These are phyloP conservation scores for Clarias batrachus DNA, from an alignment of 2,113 vertebrate genomes.

Conservation along the genomic window DNA sequence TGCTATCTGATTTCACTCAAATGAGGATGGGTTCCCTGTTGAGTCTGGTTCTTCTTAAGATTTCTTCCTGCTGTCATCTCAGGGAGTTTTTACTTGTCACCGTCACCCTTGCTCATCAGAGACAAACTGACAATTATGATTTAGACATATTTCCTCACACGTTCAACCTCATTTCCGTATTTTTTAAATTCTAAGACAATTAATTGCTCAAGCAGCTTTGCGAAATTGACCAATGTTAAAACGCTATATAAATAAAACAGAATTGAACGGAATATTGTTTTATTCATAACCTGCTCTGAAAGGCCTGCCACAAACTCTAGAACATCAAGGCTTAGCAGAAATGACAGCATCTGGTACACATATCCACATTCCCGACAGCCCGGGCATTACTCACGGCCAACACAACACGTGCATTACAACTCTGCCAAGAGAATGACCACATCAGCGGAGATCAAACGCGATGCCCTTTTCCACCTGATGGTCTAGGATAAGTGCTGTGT, in stretches of 20 bases:
- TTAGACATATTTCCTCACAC: too few relatives aligned
- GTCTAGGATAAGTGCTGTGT: not conserved
- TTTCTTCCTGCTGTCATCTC: too few relatives aligned
- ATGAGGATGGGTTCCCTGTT: too few relatives aligned
- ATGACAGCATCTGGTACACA: not conserved
- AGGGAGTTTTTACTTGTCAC: too few relatives aligned
- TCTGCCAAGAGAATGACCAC: not conserved
- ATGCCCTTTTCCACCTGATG: not conserved
- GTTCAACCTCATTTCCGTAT: too few relatives aligned
- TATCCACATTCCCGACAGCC: constrained; percentile 28
- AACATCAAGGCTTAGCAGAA: constrained; percentile 37
- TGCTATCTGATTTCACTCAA: too few relatives aligned
- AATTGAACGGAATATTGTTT: not conserved
- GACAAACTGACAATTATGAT: too few relatives aligned
- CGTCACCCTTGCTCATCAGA: too few relatives aligned
- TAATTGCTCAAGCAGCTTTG: too few relatives aligned
- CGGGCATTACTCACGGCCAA: constrained; percentile 28
- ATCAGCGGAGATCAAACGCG: not conserved
- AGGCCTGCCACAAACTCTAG: not conserved
- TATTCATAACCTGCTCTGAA: constrained; percentile 1
- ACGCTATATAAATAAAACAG: not conserved
- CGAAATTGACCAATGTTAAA: too few relatives aligned
- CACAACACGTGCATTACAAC: constrained; percentile 29
- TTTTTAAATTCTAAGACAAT: too few relatives aligned
- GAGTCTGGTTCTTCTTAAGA: too few relatives aligned